Evolutionary conservation across 2,113 vertebrate species (phyloP), one percentile per base, ranked within the genome.

Genomic region (Machaerirhynchus nigripectus): DNA sequence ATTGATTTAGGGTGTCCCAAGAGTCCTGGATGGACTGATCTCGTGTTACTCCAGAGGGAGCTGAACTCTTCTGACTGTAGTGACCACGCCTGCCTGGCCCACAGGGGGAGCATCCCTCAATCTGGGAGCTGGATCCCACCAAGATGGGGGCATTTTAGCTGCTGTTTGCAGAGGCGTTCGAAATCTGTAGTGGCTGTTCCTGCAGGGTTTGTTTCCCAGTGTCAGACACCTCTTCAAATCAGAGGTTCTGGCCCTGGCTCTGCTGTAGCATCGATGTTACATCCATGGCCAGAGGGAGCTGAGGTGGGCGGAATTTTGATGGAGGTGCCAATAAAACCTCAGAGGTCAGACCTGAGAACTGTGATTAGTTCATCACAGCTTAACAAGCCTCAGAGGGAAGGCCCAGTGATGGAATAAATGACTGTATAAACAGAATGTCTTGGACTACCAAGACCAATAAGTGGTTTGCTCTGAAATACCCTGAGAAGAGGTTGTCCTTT

Each of bases 201-300:
- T 65, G 11, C 37, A 75, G 61, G 19, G 22, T 35, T 74, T 59
- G 15, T 39, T 24, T 85, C 47, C 37, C 39, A 44, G 15, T 19
- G 31, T 28, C 67, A 84, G 20, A 13, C 17, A 50, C 9, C 20
- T 50, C 65, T 61, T 13, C 8, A 44, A 27, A n/a, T 10, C 24
- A 75, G n/a, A 79, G 24, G 9, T 75, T 53, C 65, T 86, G 80
- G 31, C 23, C 60, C 60, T 82, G 50, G 46, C 33, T 77, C 64
- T 82, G 33, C 30, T 8, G 7, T 11, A 61, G 12, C 24, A n/a
- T 53, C 17, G 3, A 3, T 0, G 0, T 78, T 46, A 10, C 11
- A 27, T 11, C 75, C 28, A 1, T 30, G 42, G 47, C 19, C 42
- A n/a, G 19, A 20, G 20, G 28, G 20, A 52, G 35, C 11, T 44